Conservation (phyloP, 2,797 vertebrate species). For the Tadarida brasiliensis region DNA sequence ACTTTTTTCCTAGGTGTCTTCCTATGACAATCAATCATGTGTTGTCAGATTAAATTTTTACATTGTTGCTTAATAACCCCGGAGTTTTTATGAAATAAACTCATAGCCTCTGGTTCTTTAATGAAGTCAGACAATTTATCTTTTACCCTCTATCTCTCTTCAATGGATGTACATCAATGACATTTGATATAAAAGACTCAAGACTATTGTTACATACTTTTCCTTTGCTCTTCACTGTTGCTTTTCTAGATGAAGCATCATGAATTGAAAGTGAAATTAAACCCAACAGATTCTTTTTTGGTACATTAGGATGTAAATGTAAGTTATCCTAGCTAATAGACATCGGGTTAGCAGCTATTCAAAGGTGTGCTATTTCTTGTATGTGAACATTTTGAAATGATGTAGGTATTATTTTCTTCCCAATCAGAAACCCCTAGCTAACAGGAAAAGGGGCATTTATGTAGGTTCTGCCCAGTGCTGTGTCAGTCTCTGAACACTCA, state of each 20-base stretch:
- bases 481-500: constrained; percentile 62
- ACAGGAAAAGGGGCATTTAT: neutral
- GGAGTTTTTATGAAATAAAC: constrained; percentile 35
- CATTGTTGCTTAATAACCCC: neutral
- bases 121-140: constrained; percentile 1
- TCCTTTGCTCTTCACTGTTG: neutral
- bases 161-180: neutral
- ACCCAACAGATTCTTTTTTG: neutral
- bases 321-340: constrained; percentile 6
- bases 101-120: neutral
- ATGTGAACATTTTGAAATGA: constrained; percentile 36
- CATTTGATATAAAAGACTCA: neutral
- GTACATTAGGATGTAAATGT: neutral
- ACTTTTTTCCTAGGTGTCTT: constrained; percentile 76
- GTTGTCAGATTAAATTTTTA: constrained; percentile 68
- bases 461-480: neutral
- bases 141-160: neutral
- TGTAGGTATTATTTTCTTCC: neutral
- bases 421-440: constrained; percentile 32
- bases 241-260: constrained; percentile 30
- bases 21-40: constrained; percentile 68
- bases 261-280: constrained; percentile 48
- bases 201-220: neutral
- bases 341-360: constrained; percentile 4
- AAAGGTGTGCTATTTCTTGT: neutral